Conservation (phyloP, 2,113 vertebrate species). For the Nansenia antarctica region DNA sequence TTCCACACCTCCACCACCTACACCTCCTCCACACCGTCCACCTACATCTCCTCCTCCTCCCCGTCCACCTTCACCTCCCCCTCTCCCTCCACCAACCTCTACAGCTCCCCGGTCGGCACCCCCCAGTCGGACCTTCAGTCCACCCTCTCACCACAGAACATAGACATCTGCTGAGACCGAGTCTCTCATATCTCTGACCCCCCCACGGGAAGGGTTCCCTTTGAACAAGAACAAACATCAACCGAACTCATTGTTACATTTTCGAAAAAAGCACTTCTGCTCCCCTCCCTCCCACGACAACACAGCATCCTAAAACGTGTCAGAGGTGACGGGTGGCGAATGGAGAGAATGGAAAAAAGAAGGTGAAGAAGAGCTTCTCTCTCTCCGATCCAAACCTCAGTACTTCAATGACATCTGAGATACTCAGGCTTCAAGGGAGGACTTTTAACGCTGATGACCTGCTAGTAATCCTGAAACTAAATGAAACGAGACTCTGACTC, state of each 20-base stretch:
- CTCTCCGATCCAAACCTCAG: not conserved
- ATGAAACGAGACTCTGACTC: too few relatives aligned
- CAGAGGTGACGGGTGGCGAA: too few relatives aligned
- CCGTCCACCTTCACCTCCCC: constrained; percentile 29
- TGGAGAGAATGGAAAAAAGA: constrained; percentile 30
- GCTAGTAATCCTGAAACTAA: too few relatives aligned
- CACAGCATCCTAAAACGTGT: constrained; percentile 20
- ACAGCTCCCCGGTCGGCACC: constrained; percentile 81
- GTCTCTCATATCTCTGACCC: not conserved
- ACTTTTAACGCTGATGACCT: not conserved
- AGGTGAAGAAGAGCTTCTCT: constrained; percentile 3
- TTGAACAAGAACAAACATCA: not conserved
- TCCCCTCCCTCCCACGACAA: not conserved
- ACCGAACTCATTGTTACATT: not conserved
- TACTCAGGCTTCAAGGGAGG: not conserved
- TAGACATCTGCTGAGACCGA: constrained; percentile 82
- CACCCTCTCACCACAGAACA: constrained; percentile 84
- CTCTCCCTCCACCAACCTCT: constrained; percentile 75
- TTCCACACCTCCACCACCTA: constrained; percentile 77
- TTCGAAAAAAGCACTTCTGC: not conserved
- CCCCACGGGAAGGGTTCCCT: too few relatives aligned
- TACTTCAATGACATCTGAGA: not conserved
- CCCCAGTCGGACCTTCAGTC: constrained; percentile 83
- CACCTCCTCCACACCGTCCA: constrained; percentile 49
- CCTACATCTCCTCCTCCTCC: constrained; percentile 81